These are phyloP conservation scores for Leucoptera coffeella DNA, from an alignment of 2,888 invertebrate species.

Conservation along the genomic window DNA sequence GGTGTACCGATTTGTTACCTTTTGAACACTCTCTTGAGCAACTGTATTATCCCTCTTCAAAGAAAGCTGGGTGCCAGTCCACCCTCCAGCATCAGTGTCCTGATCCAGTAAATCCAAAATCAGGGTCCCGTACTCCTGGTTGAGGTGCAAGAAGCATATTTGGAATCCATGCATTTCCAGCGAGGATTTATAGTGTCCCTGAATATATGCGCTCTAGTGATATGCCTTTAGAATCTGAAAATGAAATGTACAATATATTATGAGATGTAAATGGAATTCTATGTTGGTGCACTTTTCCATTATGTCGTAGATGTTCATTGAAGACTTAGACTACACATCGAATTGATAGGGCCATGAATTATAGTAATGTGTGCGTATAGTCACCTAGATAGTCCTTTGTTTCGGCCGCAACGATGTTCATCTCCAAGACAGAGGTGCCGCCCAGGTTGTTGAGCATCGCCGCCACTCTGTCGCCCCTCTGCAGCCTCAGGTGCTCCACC, in stretches of 20 bases:
- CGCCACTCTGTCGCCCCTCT: slow-evolving; percentile 39
- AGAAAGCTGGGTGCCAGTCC: slow-evolving; percentile 46
- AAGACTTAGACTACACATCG: too few species aligned
- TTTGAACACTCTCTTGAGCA: too few species aligned
- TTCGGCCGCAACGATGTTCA: slow-evolving; percentile 65
- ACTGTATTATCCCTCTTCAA: too few species aligned
- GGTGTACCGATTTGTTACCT: too few species aligned
- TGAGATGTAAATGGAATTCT: too few species aligned
- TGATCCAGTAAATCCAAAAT: slow-evolving; percentile 55
- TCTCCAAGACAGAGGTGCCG: slow-evolving; percentile 66
- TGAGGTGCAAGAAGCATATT: slow-evolving; percentile 60
- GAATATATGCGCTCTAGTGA: slow-evolving; percentile 47
- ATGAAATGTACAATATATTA: too few species aligned
- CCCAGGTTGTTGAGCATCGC: slow-evolving; percentile 76
- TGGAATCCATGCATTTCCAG: slow-evolving; percentile 74
- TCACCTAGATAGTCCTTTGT: slow-evolving; percentile 57
- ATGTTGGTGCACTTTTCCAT: too few species aligned
- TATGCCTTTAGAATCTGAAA: slow-evolving; percentile 31
- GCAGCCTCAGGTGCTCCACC: slow-evolving; percentile 22
- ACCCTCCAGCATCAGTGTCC: slow-evolving; percentile 50
- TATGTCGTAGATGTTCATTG: too few species aligned
- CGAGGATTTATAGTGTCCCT: slow-evolving; percentile 63
- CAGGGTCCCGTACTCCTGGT: slow-evolving; percentile 22
- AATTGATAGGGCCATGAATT: too few species aligned
- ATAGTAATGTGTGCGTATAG: too few species aligned